Conservation (phyloP, 2,113 vertebrate species). For the Ophiodon elongatus region DNA sequence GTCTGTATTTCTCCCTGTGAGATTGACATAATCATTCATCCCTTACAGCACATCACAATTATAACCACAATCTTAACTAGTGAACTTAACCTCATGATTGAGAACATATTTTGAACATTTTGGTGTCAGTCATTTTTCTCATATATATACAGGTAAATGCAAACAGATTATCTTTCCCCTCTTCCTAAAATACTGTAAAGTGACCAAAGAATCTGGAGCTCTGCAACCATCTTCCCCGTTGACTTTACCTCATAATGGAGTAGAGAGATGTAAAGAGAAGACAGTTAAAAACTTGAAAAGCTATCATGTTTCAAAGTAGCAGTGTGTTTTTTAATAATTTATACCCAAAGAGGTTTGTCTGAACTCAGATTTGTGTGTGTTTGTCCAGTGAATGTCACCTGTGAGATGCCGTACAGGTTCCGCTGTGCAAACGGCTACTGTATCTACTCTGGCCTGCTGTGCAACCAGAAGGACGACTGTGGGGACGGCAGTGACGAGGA, state of each 20-base stretch:
- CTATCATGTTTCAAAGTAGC: neutral
- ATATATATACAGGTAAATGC: neutral
- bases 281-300: neutral
- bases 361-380: slow-evolving; percentile 2
- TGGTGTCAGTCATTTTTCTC: neutral
- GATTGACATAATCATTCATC: neutral
- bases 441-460: slow-evolving; percentile 73
- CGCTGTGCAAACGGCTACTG: slow-evolving; percentile 82
- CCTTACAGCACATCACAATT: neutral
- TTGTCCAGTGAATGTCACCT: slow-evolving; percentile 75
- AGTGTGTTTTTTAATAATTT: neutral
- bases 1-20: neutral
- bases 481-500: slow-evolving; percentile 81
- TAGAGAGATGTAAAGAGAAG: neutral
- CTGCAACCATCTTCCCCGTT: neutral
- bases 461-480: slow-evolving; percentile 81
- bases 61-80: neutral
- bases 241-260: neutral
- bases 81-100: neutral
- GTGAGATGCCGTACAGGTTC: slow-evolving; percentile 78
- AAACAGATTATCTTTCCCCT: neutral
- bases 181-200: neutral
- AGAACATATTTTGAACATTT: neutral
- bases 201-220: neutral
- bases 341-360: neutral